A percentile compares a stretch with the other conserved stretches of the same genome.
Evolutionary conservation across 2,888 invertebrate species (phyloP).

Genomic region (Theretra japonica): DNA sequence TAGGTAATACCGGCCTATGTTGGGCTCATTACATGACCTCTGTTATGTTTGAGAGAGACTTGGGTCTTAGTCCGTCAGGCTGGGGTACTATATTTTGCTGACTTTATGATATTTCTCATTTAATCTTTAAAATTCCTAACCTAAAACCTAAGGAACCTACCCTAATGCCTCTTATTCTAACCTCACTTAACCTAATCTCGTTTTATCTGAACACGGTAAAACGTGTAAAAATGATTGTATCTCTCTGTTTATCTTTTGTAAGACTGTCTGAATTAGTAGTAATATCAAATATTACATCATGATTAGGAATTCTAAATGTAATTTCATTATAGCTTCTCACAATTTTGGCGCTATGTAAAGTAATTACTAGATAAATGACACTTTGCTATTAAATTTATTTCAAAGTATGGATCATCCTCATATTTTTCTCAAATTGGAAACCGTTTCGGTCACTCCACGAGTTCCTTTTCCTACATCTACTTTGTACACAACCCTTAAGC

Average conservation of each 20-base stretch:
- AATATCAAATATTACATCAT: background rate
- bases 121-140: background rate
- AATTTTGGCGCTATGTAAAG: too few relatives aligned
- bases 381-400: too few relatives aligned
- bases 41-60: too few relatives aligned
- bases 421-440: too few relatives aligned
- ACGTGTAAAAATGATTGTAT: background rate
- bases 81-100: too few relatives aligned
- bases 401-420: too few relatives aligned
- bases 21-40: too few relatives aligned
- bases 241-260: background rate
- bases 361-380: too few relatives aligned
- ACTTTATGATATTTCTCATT: too few relatives aligned
- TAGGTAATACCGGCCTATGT: too few relatives aligned
- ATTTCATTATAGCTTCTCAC: too few relatives aligned
- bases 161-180: background rate
- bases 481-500: background rate
- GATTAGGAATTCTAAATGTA: background rate
- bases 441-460: background rate
- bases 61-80: too few relatives aligned
- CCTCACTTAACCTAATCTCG: slow-evolving; percentile 9
- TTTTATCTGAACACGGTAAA: slow-evolving; percentile 1
- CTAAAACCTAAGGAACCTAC: background rate
- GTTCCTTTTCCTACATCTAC: background rate
- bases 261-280: background rate